phyloP scores from a whole-genome alignment of 1,140 invertebrate species.

The Delia radicum region DNA sequence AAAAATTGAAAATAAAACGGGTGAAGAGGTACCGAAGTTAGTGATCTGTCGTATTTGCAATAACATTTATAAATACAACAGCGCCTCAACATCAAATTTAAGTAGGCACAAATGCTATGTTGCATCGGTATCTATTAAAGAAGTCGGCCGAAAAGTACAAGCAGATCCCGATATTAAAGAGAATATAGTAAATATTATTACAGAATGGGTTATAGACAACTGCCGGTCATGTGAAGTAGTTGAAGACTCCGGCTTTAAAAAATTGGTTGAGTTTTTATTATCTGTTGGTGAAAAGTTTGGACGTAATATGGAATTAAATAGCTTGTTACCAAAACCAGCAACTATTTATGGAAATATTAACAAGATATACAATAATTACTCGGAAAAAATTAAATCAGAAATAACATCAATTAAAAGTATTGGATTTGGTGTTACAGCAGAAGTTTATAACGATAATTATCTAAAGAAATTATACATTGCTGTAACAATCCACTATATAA shows the following conservation, averaged over 20 bases:
- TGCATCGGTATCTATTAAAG: neutral
- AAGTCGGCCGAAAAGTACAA: neutral
- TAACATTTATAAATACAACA: neutral
- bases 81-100: neutral
- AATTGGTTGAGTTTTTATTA: neutral
- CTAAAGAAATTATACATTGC: neutral
- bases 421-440: neutral
- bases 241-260: no score
- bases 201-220: neutral
- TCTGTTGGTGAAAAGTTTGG: neutral
- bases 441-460: neutral
- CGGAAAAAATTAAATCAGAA: neutral
- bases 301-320: neutral
- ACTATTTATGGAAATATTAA: neutral
- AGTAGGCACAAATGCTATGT: neutral
- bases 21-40: neutral
- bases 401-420: neutral
- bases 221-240: neutral
- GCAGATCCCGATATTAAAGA: neutral
- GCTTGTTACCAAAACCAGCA: neutral
- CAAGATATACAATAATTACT: neutral
- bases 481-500: neutral
- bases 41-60: neutral
- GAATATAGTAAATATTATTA: neutral
- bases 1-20: neutral